Percentiles rank a stretch among this genome's conserved stretches.
These are phyloP conservation scores for Rhynchotus rufescens DNA, from an alignment of 2,797 vertebrate species.

Conservation along the genomic window DNA sequence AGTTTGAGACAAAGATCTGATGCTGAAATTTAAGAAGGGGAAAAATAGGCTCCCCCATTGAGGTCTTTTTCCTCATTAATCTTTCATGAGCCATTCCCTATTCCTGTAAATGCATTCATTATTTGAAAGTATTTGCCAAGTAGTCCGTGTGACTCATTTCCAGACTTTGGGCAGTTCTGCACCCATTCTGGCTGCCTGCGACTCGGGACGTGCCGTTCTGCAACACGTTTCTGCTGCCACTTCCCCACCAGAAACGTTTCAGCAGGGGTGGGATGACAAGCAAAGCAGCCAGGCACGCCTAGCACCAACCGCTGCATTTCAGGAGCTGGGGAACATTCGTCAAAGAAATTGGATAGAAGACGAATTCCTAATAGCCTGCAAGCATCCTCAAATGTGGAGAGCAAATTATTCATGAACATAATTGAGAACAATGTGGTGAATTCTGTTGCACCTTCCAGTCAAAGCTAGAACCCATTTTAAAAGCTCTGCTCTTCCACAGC, in stretches of 20 bases:
- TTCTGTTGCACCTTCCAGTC: neutral
- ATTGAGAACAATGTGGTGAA: conserved; percentile 8
- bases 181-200: neutral
- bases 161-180: conserved; percentile 26
- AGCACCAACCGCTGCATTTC: neutral
- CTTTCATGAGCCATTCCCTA: conserved; percentile 7
- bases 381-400: neutral
- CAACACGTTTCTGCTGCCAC: neutral
- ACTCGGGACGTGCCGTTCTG: neutral
- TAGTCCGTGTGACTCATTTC: conserved; percentile 28
- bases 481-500: neutral
- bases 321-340: neutral
- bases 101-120: conserved; percentile 35
- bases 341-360: neutral
- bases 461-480: neutral
- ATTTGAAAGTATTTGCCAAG: conserved; percentile 49
- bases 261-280: neutral
- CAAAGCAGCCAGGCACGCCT: neutral
- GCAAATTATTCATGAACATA: conserved; percentile 29
- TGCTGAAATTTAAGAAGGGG: neutral
- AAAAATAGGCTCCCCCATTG: neutral
- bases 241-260: neutral
- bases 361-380: neutral
- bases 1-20: neutral
- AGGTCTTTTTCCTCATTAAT: neutral